Evolutionary conservation across 2,797 vertebrate genomes (phyloP).

Genomic region (Pterois miles): DNA sequence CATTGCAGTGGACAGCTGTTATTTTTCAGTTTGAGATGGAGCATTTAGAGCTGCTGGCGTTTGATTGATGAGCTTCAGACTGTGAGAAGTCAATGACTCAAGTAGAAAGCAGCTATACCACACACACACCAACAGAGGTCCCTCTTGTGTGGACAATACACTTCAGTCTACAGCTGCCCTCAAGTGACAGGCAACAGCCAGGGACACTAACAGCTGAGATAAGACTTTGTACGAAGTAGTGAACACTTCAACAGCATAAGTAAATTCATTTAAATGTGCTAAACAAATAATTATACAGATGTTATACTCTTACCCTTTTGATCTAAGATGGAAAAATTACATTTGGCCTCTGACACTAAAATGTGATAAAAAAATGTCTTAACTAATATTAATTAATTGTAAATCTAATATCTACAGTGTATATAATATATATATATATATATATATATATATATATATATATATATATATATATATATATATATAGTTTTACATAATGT

Average conservation of each 20-base stretch:
- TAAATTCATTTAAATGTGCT: background rate
- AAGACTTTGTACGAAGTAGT: background rate
- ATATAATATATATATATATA: too few relatives aligned
- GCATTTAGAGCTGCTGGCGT: background rate
- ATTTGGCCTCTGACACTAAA: background rate
- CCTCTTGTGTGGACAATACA: constrained; percentile 4
- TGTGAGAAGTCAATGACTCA: background rate
- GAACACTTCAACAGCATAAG: background rate
- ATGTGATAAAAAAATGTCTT: too few relatives aligned
- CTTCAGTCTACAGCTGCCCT: constrained; percentile 39
- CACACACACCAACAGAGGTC: constrained; percentile 56
- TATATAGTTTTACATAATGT: background rate
- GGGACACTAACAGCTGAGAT: background rate
- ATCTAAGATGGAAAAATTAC: background rate
- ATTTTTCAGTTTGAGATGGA: constrained; percentile 1
- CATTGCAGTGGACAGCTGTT: background rate
- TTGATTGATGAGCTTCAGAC: constrained; percentile 8
- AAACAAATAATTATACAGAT: background rate
- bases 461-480: too few relatives aligned
- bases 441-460: too few relatives aligned
- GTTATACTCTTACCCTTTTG: background rate
- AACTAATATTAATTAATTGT: background rate
- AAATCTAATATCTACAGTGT: background rate
- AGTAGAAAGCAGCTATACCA: constrained; percentile 3
- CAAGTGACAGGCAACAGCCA: constrained; percentile 1